Base-by-base conservation (phyloP, 35 echinoderm and acorn worm species). In the Stichopus chloronotus region DNA sequence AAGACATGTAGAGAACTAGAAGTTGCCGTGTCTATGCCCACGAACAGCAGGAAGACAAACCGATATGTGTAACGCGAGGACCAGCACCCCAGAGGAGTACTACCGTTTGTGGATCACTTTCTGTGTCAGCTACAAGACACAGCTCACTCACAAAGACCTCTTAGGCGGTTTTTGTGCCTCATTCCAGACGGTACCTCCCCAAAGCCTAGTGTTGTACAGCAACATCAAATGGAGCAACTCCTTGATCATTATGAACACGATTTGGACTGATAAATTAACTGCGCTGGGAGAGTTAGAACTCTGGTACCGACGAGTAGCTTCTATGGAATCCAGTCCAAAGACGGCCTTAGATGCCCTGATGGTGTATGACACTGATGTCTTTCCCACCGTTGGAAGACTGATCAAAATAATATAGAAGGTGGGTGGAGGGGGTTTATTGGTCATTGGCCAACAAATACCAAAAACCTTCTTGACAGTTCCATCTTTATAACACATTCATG, bases 1-100 rank as follows among this genome's bases (percentile, higher is more conserved):
- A 86, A 60, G 22, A 86, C 58, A 60, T 86, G 83, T 86, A 24
- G 58, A 60, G 83, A 86, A 24, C 53, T 86, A 19, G 83, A 23
- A 13, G 83, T 86, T 60, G 58, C 83, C 5, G 55, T 86, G 55
- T 58, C 83, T 86, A 86, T 86, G 83, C n/a, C 83, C 83, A 58
- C 83, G 83, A 86, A 86, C 52, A 86, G 58, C 83, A 4, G 83
- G 83, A 60, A 86, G 83, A 86, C 83, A 86, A 86, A 86, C 83
- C 83, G 24, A 86, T 86, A 86, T 43, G 16, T 86, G 43, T 60
- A 86, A 80, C 78, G 78, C 9, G 78, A 43, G 19, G 78, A 9
- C 78, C 17, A 43, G 78, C 25, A 80, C 78, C 78, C 78, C 17
- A 80, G 78, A 80, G 78, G 78, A 80, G 78, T 80, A 80, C n/a